A percentile compares a stretch with the other conserved stretches of the same genome.
These are phyloP conservation scores for Hiodon tergisus DNA, from an alignment of 2,113 vertebrate species.

Conservation along the genomic window DNA sequence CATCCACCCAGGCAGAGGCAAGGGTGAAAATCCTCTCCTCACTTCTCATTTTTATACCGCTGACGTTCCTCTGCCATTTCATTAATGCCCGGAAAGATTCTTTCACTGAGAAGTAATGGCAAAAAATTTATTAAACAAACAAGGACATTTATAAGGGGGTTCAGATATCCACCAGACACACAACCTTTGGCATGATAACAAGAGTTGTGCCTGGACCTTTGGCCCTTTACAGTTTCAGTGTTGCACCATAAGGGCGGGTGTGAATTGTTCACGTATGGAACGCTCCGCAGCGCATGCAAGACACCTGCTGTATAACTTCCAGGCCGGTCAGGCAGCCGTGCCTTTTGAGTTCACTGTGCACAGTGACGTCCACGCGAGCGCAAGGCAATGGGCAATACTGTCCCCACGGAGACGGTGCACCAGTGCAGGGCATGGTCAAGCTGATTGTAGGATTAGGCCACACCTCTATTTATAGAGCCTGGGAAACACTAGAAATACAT, in stretches of 20 bases:
- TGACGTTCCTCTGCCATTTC: too few species aligned
- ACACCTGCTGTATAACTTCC: neutral
- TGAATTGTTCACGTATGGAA: neutral
- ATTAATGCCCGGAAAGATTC: too few species aligned
- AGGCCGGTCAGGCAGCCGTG: neutral
- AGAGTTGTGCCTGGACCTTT: neutral
- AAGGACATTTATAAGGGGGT: neutral
- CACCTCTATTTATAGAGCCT: conserved; percentile 28
- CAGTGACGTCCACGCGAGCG: neutral
- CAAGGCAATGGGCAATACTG: neutral
- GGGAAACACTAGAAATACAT: conserved; percentile 14
- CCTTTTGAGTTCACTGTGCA: neutral
- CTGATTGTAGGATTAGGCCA: conserved; percentile 31
- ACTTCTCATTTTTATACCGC: too few species aligned
- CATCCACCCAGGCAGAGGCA: too few species aligned
- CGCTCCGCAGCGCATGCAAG: neutral
- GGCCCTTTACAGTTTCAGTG: neutral
- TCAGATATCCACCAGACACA: conserved; percentile 1
- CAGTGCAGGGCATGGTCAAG: conserved; percentile 11
- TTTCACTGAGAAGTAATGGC: too few species aligned
- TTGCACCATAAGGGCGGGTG: neutral
- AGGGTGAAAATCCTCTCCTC: too few species aligned
- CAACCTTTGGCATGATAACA: neutral
- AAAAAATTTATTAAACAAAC: too few species aligned
- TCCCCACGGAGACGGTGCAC: neutral